Percentiles rank a stretch among this genome's conserved stretches.
phyloP scores from a whole-genome alignment of 2,888 invertebrate species.

The Stenurella melanura region DNA sequence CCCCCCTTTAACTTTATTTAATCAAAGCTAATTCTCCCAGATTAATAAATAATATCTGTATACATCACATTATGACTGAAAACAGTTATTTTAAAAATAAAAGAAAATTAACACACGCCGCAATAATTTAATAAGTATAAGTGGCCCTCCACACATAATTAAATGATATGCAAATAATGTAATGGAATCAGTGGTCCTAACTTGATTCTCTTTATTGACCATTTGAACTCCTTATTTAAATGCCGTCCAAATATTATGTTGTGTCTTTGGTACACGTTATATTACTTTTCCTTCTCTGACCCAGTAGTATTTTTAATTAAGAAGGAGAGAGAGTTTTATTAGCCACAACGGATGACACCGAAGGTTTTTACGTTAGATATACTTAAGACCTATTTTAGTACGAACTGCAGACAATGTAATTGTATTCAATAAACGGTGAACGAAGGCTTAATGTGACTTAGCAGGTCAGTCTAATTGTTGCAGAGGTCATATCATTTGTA shows the following conservation, averaged over 20 bases:
- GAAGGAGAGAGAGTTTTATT: constrained; percentile 41
- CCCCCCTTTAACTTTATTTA: no score
- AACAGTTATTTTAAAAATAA: neutral
- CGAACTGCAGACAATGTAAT: constrained; percentile 66
- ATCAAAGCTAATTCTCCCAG: no score
- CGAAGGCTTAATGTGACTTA: constrained; percentile 69
- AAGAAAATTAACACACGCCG: neutral
- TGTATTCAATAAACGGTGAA: constrained; percentile 71
- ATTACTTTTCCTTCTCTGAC: constrained; percentile 63
- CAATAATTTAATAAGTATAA: neutral
- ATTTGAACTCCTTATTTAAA: constrained; percentile 36
- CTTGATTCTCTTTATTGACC: constrained; percentile 49
- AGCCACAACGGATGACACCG: constrained; percentile 25
- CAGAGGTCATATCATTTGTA: constrained; percentile 74
- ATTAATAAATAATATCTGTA: no score
- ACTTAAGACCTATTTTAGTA: constrained; percentile 62
- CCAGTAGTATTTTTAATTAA: constrained; percentile 52
- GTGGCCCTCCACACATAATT: constrained; percentile 16
- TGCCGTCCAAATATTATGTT: constrained; percentile 63
- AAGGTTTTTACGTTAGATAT: constrained; percentile 39
- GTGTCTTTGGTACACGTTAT: constrained; percentile 69
- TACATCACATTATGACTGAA: neutral
- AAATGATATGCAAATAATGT: constrained; percentile 37
- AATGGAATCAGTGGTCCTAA: constrained; percentile 45
- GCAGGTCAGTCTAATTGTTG: constrained; percentile 73